phyloP scores from a whole-genome alignment of 64 coral and sea anemone genomes.

The Montipora foliosa region DNA sequence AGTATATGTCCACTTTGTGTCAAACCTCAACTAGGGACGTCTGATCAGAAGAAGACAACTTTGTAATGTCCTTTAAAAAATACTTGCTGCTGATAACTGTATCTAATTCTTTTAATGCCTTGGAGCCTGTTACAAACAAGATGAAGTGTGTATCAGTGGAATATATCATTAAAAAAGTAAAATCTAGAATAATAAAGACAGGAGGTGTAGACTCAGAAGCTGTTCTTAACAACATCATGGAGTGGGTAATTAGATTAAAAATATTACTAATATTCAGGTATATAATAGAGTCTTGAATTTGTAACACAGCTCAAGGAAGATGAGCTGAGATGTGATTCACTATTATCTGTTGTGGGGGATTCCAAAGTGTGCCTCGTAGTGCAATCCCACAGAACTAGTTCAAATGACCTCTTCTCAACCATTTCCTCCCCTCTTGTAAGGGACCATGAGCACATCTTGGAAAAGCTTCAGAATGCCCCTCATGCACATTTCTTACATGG shows the following conservation, averaged over 20 bases:
- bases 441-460: constrained; percentile 2
- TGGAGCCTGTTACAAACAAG: constrained; percentile 37
- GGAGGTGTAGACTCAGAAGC: too few relatives aligned
- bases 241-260: too few relatives aligned
- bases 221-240: too few relatives aligned
- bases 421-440: constrained; percentile 41
- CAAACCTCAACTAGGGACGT: constrained; percentile 26
- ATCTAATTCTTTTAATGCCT: constrained; percentile 35
- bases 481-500: constrained; percentile 7
- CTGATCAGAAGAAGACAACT: constrained; percentile 2
- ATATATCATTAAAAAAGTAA: too few relatives aligned
- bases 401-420: background rate
- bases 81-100: constrained; percentile 16
- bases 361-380: background rate
- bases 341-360: too few relatives aligned
- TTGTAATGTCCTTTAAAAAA: constrained; percentile 49
- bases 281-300: too few relatives aligned
- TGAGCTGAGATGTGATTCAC: too few relatives aligned
- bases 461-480: background rate
- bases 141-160: too few relatives aligned
- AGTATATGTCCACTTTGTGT: constrained; percentile 61
- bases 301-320: too few relatives aligned
- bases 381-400: constrained; percentile 9
- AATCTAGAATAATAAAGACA: too few relatives aligned
- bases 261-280: too few relatives aligned